Evolutionary conservation across 2,113 vertebrate species (phyloP).

Genomic region (Edolisoma coerulescens): DNA sequence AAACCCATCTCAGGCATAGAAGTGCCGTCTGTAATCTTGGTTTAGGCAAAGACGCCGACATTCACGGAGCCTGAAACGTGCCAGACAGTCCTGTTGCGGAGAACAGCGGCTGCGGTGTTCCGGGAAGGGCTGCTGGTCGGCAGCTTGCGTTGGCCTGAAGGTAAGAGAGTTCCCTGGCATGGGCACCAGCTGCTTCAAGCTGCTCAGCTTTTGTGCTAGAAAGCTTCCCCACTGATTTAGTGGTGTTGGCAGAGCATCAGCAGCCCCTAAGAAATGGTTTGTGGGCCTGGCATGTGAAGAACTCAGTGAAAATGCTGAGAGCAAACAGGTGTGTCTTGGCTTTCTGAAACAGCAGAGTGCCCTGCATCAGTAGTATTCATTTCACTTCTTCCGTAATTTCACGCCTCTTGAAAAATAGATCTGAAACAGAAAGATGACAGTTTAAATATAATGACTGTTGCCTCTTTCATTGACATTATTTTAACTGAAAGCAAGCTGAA

Average conservation of each 20-base stretch:
- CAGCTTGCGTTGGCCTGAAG: background rate
- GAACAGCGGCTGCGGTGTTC: fast-evolving
- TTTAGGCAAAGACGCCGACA: fast-evolving
- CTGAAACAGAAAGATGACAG: background rate
- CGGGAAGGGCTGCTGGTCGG: fast-evolving
- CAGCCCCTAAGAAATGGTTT: background rate
- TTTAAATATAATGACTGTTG: background rate
- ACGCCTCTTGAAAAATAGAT: fast-evolving
- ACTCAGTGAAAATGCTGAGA: background rate
- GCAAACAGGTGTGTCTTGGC: background rate
- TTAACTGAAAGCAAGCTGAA: background rate
- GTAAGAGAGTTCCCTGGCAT: background rate
- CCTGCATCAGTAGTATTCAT: background rate
- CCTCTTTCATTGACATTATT: background rate
- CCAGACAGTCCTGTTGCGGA: background rate
- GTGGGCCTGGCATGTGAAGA: background rate
- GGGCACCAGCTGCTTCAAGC: background rate
- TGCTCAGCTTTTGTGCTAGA: background rate
- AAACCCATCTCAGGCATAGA: background rate
- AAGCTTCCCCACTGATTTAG: background rate
- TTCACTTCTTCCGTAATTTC: background rate
- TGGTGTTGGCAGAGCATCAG: background rate
- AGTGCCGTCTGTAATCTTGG: background rate
- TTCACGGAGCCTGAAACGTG: fast-evolving
- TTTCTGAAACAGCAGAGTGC: background rate